A percentile compares a stretch with the other conserved stretches of the same genome.
Evolutionary conservation across 2,113 vertebrate genomes (phyloP).

Genomic region (Epinephelus lanceolatus): DNA sequence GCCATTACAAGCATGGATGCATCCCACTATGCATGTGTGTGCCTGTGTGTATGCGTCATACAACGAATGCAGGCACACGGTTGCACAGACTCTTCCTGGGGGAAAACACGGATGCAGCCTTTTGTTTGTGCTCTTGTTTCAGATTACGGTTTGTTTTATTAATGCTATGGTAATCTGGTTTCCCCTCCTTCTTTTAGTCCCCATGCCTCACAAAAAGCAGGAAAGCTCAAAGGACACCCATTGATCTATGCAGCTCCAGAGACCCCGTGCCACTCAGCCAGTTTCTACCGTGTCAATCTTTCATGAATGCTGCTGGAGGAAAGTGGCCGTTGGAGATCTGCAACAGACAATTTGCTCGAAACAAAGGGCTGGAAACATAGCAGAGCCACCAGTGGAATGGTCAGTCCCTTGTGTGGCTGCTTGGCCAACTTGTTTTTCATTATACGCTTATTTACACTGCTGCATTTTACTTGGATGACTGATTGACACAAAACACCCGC

Average conservation of each 20-base stretch:
- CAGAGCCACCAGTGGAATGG: slow-evolving; percentile 21
- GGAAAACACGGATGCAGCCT: slow-evolving; percentile 72
- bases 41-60: slow-evolving; percentile 26
- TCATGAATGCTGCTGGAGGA: slow-evolving; percentile 72
- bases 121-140: slow-evolving; percentile 81
- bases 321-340: slow-evolving; percentile 63
- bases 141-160: slow-evolving; percentile 82
- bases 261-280: slow-evolving; percentile 69
- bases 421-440: slow-evolving; percentile 62
- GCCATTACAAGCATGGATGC: slow-evolving; percentile 78
- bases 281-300: slow-evolving; percentile 73
- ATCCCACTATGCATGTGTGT: slow-evolving; percentile 42
- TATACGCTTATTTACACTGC: slow-evolving; percentile 60
- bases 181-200: slow-evolving; percentile 58
- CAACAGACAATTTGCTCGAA: slow-evolving; percentile 58
- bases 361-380: slow-evolving; percentile 60
- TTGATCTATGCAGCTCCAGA: slow-evolving; percentile 75
- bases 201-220: slow-evolving; percentile 51
- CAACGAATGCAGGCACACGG: slow-evolving; percentile 15
- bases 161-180: slow-evolving; percentile 80
- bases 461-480: slow-evolving; percentile 46
- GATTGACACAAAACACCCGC: slow-evolving; percentile 48
- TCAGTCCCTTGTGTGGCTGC: slow-evolving; percentile 18
- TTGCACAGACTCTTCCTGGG: slow-evolving; percentile 63
- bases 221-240: slow-evolving; percentile 70